phyloP scores from a whole-genome alignment of 64 coral and sea anemone genomes.

The Stylophora pistillata region DNA sequence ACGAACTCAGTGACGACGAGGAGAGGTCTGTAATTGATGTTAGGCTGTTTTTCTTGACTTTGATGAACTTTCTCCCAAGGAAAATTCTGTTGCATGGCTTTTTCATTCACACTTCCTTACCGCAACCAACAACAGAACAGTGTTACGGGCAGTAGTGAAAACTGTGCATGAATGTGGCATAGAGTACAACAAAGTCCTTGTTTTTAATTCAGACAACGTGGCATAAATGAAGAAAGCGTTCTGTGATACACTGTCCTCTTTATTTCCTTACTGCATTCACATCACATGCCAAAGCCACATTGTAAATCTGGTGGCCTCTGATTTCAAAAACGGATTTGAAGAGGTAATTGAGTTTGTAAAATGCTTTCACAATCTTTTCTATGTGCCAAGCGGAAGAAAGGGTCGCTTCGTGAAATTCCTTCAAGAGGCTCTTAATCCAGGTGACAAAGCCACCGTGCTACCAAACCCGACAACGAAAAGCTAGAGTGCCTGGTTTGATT shows the following conservation, averaged over 20 bases:
- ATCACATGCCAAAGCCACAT: slow-evolving; percentile 65
- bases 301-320: slow-evolving; percentile 55
- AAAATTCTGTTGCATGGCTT: slow-evolving; percentile 47
- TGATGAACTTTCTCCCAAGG: slow-evolving; percentile 30
- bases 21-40: slow-evolving; percentile 20
- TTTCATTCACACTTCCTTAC: slow-evolving; percentile 11
- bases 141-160: slow-evolving; percentile 44
- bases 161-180: slow-evolving; percentile 45
- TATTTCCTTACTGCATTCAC: slow-evolving; percentile 35
- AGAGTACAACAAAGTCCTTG: slow-evolving; percentile 39
- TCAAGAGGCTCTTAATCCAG: neutral
- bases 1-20: slow-evolving; percentile 18
- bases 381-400: slow-evolving; percentile 52
- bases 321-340: slow-evolving; percentile 60
- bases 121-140: slow-evolving; percentile 31
- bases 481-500: slow-evolving; percentile 50
- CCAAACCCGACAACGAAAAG: slow-evolving; percentile 51
- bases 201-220: slow-evolving; percentile 64
- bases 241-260: slow-evolving; percentile 9
- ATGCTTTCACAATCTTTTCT: slow-evolving; percentile 50
- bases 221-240: slow-evolving; percentile 64
- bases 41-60: slow-evolving; percentile 30
- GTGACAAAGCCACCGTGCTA: neutral
- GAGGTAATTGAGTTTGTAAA: slow-evolving; percentile 32
- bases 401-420: slow-evolving; percentile 32